Evolutionary conservation across 2,797 vertebrate species (phyloP).

Genomic region (Gymnothorax javanicus): DNA sequence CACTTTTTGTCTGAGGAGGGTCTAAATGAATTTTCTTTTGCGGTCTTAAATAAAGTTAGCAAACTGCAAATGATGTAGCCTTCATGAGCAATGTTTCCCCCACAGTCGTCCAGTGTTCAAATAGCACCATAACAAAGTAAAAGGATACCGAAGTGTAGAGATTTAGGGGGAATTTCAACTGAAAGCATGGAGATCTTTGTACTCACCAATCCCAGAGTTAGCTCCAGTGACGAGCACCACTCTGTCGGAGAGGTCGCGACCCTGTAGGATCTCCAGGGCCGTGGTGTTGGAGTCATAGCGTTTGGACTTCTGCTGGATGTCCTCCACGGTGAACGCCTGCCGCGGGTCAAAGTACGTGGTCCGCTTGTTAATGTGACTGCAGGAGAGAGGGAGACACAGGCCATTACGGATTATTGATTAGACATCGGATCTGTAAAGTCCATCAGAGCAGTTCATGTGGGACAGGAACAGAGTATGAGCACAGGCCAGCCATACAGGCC

Average conservation of each 20-base stretch:
- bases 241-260: constrained; percentile 85
- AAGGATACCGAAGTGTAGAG: background rate
- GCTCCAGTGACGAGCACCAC: constrained; percentile 88
- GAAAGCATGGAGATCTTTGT: too few species aligned
- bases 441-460: background rate
- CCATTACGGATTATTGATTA: background rate
- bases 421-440: background rate
- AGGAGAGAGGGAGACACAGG: constrained; percentile 26
- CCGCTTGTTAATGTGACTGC: constrained; percentile 95
- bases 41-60: background rate
- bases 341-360: constrained; percentile 94
- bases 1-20: background rate
- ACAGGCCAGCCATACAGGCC: background rate
- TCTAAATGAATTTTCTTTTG: background rate
- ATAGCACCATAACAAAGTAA: background rate
- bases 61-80: background rate
- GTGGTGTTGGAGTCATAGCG: constrained; percentile 90
- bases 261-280: constrained; percentile 92
- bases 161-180: background rate
- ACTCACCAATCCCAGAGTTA: constrained; percentile 93
- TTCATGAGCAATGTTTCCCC: background rate
- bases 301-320: constrained; percentile 84
- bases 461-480: background rate
- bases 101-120: background rate
- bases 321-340: constrained; percentile 94